Conservation (phyloP, 2,113 vertebrate genomes). For the Pristiophorus japonicus region DNA sequence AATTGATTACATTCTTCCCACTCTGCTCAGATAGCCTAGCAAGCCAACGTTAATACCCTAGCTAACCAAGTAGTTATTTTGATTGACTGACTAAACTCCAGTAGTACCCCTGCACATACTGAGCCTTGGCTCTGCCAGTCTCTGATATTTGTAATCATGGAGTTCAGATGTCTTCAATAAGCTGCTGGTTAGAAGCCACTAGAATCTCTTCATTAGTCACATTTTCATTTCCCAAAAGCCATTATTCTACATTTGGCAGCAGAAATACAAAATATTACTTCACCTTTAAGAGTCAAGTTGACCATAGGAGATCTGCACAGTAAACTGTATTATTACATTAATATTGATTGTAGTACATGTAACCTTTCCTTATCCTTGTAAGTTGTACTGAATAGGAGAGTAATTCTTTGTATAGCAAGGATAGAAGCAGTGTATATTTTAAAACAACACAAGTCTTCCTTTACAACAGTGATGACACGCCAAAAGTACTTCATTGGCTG, state of each 20-base stretch:
- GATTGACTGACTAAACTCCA: background rate
- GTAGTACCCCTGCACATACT: background rate
- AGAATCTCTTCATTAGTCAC: background rate
- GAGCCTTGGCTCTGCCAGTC: background rate
- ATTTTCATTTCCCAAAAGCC: too few relatives aligned
- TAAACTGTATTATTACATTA: background rate
- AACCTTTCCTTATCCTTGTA: background rate
- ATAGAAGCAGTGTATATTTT: background rate
- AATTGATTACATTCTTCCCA: background rate
- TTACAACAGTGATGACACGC: too few relatives aligned
- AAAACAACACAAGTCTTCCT: background rate
- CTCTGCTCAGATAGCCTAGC: background rate
- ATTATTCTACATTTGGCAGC: background rate
- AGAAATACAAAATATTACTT: background rate
- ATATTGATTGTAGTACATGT: background rate
- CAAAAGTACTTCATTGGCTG: too few relatives aligned
- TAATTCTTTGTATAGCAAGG: background rate
- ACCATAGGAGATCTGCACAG: background rate
- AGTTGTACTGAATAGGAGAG: background rate
- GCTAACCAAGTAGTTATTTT: background rate
- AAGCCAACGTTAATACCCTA: background rate
- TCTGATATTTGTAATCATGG: background rate
- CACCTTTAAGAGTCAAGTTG: background rate
- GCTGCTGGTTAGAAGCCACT: background rate
- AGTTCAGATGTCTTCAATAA: background rate